phyloP scores from a whole-genome alignment of 1,140 invertebrate species.

The Drosophila teissieri region DNA sequence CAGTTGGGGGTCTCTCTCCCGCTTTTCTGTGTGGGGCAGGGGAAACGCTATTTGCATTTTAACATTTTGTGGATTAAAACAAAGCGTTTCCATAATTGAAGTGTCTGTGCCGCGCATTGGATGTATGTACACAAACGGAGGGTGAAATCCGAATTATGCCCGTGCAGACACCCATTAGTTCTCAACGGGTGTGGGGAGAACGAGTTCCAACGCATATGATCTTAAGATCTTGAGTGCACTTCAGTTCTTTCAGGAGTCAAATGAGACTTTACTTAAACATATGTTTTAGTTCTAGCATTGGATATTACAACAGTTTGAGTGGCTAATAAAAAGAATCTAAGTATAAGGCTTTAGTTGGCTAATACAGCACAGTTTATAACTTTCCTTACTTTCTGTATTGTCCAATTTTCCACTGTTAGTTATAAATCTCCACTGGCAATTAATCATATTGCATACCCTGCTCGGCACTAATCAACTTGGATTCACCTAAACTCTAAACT shows the following conservation, averaged over 20 bases:
- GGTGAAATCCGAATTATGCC: slow-evolving; percentile 67
- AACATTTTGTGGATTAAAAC: slow-evolving; percentile 71
- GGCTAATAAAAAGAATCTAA: too few relatives aligned
- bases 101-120: slow-evolving; percentile 32
- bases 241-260: background rate
- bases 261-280: background rate
- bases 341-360: background rate
- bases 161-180: slow-evolving; percentile 47
- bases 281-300: background rate
- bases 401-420: slow-evolving; percentile 7
- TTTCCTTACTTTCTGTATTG: background rate
- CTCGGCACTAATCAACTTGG: slow-evolving; percentile 30
- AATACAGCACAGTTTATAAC: background rate
- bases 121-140: slow-evolving; percentile 32
- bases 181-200: background rate
- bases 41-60: slow-evolving; percentile 50
- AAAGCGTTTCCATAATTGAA: slow-evolving; percentile 77
- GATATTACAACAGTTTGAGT: background rate
- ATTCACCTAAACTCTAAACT: slow-evolving; percentile 18
- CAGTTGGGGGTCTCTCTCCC: slow-evolving; percentile 16
- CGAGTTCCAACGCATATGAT: slow-evolving; percentile 1
- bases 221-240: slow-evolving; percentile 18
- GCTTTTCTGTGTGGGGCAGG: too few relatives aligned
- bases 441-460: slow-evolving; percentile 31
- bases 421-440: slow-evolving; percentile 12